phyloP scores from a whole-genome alignment of 2,797 vertebrate genomes.

The Rhynchonycteris naso region DNA sequence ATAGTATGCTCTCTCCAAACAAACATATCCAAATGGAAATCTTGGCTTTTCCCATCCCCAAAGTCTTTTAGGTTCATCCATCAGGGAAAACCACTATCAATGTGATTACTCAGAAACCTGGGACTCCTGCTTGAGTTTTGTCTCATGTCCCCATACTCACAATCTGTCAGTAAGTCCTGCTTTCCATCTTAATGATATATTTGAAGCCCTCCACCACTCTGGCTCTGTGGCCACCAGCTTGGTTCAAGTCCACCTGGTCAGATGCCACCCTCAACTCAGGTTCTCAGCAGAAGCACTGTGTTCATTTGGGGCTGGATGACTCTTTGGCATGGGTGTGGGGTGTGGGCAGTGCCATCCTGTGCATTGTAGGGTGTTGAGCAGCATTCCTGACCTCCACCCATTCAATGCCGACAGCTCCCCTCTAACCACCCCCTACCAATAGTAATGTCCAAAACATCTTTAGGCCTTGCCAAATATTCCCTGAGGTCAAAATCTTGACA shows the following conservation, averaged over 20 bases:
- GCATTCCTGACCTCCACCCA: neutral
- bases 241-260: neutral
- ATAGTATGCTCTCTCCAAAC: neutral
- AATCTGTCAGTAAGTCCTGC: neutral
- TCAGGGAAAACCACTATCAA: too few species aligned
- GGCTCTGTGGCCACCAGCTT: neutral
- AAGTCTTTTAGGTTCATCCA: neutral
- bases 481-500: neutral
- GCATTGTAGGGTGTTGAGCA: neutral
- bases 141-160: neutral
- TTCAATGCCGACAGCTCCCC: neutral
- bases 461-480: neutral
- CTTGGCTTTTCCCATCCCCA: neutral
- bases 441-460: neutral
- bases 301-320: neutral
- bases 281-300: neutral
- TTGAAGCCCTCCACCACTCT: neutral
- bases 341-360: neutral
- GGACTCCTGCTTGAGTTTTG: neutral
- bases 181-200: neutral
- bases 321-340: neutral
- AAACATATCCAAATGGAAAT: neutral
- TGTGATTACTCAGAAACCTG: neutral
- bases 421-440: neutral
- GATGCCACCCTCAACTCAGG: neutral